phyloP scores from a whole-genome alignment of 2,797 vertebrate species.

The Todus mexicanus region DNA sequence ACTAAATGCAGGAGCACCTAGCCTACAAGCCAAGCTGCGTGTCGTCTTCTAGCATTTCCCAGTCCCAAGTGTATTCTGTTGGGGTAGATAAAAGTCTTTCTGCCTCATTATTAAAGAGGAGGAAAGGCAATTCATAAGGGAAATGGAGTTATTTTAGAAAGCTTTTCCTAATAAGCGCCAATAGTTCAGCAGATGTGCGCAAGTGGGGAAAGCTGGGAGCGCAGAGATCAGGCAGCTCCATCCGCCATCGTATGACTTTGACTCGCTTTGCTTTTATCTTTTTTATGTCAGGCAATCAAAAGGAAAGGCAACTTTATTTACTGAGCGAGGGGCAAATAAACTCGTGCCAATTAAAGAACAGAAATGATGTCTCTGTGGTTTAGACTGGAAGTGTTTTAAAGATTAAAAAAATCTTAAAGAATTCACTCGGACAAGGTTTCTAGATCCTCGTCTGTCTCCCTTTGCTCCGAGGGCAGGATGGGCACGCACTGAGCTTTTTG shows the following conservation, averaged over 20 bases:
- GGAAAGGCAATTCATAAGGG: slow-evolving; percentile 19
- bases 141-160: slow-evolving; percentile 45
- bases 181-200: slow-evolving; percentile 30
- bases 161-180: slow-evolving; percentile 16
- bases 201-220: slow-evolving; percentile 3
- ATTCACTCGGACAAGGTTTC: slow-evolving; percentile 27
- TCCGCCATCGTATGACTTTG: not conserved
- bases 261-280: slow-evolving; percentile 50
- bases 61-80: not conserved
- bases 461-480: not conserved
- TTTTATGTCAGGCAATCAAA: slow-evolving; percentile 68
- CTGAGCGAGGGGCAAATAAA: slow-evolving; percentile 57
- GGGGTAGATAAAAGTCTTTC: slow-evolving; percentile 1
- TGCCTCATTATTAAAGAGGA: not conserved
- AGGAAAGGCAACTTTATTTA: slow-evolving; percentile 56
- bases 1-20: not conserved
- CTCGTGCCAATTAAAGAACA: slow-evolving; percentile 53
- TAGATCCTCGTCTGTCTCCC: not conserved
- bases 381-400: slow-evolving; percentile 58
- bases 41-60: not conserved
- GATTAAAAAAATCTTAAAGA: slow-evolving; percentile 48
- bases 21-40: not conserved
- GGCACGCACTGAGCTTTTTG: not conserved
- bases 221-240: slow-evolving; percentile 41
- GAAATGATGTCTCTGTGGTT: slow-evolving; percentile 57